Percentiles rank a stretch among this genome's conserved stretches.
phyloP scores from a whole-genome alignment of 1,140 invertebrate genomes.

The Penaeus indicus region DNA sequence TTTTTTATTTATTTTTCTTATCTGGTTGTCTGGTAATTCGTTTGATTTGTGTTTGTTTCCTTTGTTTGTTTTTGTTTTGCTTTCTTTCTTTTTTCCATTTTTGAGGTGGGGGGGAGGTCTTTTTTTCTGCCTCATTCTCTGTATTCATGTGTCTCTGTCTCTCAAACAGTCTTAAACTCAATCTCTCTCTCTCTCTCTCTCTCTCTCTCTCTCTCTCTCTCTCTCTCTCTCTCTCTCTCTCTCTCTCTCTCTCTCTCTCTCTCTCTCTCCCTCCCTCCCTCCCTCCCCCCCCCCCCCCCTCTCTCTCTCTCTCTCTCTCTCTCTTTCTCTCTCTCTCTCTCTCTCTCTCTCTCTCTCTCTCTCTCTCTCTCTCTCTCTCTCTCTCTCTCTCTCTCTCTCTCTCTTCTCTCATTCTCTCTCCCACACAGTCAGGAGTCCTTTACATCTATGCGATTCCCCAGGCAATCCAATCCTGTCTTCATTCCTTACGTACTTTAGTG shows the following conservation, averaged over 20 bases:
- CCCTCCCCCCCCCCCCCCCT: conserved; percentile 33
- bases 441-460: too few species aligned
- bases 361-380: neutral
- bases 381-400: neutral
- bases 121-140: neutral
- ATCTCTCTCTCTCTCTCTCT: conserved; percentile 44
- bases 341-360: neutral
- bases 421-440: too few species aligned
- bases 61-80: too few species aligned
- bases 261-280: conserved; percentile 13
- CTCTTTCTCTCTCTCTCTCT: neutral
- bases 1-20: too few species aligned
- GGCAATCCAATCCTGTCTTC: too few species aligned
- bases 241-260: conserved; percentile 25
- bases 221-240: conserved; percentile 8
- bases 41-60: too few species aligned
- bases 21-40: too few species aligned
- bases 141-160: neutral
- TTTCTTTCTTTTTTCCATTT: too few species aligned
- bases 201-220: neutral
- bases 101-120: neutral
- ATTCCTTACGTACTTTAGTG: too few species aligned
- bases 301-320: conserved; percentile 8
- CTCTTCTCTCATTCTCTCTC: neutral
- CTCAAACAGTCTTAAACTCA: conserved; percentile 7